Evolutionary conservation across 35 echinoderm and acorn worm species (phyloP).

Genomic region (Diadema setosum): DNA sequence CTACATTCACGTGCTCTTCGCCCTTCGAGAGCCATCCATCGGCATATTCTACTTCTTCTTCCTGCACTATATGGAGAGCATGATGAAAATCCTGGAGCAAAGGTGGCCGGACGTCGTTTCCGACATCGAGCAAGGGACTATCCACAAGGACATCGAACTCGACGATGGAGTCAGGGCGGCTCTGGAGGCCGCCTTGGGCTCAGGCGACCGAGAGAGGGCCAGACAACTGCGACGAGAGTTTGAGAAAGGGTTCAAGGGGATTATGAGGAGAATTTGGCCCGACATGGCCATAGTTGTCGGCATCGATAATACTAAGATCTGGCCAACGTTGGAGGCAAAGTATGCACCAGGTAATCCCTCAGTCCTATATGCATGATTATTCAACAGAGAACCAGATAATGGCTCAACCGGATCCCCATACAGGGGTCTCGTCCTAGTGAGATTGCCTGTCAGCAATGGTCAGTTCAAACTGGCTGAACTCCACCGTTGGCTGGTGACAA

Average conservation of each 20-base stretch:
- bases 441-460: too few species aligned
- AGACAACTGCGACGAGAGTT: constrained; percentile 48
- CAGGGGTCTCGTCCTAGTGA: too few species aligned
- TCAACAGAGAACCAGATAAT: too few species aligned
- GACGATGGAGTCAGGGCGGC: not conserved
- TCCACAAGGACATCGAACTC: constrained; percentile 32
- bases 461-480: too few species aligned
- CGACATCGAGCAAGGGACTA: constrained; percentile 39
- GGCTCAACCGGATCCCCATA: too few species aligned
- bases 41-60: not conserved
- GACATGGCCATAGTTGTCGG: constrained; percentile 11
- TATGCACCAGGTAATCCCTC: constrained; percentile 41
- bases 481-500: too few species aligned
- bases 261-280: constrained; percentile 70
- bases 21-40: constrained; percentile 35
- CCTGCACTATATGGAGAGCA: constrained; percentile 1
- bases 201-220: constrained; percentile 32
- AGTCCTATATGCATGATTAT: too few species aligned
- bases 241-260: constrained; percentile 68
- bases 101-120: constrained; percentile 40
- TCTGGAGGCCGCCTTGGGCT: not conserved
- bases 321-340: not conserved
- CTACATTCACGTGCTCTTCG: constrained; percentile 72
- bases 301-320: not conserved
- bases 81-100: constrained; percentile 28